Evolutionary conservation across 2,113 vertebrate species (phyloP), one percentile per base, ranked within the genome.

Genomic region (Tragelaphus buxtoni): DNA sequence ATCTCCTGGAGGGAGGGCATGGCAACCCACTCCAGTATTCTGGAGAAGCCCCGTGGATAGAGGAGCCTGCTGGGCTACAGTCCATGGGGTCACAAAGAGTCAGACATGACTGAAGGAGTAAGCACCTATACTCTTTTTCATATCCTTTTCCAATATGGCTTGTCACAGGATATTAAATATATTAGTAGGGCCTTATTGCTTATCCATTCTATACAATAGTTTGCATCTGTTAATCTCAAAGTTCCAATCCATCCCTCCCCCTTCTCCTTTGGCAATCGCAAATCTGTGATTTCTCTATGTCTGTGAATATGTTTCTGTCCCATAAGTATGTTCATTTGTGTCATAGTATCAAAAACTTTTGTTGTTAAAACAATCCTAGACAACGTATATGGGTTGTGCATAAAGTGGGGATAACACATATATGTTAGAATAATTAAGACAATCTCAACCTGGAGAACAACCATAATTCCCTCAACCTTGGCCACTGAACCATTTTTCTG

Each of bases 351-450:
- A 79, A 32, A 79, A 32, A 20, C 76, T 49, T 79, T 95, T 65
- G 20, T 74, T 63, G 26, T 95, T 88, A 17, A 74, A 69, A 63
- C 42, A 95, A 51, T 69, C 49, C 56, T 90, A 30, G 63, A 72
- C 24, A 61, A 42, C 1, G 12, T 12, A 8, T 12, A 17, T 49
- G 16, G 7, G 16, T 51, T 22, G 10, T 60, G 5, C 16, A 13
- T 9, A 20, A 83, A 80, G 10, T 42, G 17, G 42, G 35, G 22
- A 72, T 89, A 53, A 28, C 5, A 22, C 7, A 3, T 42, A 4
- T 1, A 11, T 20, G 8, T 56, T 28, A 51, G 80, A 76, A n/a
- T 30, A 55, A 85, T 9, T 6, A 63, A 45, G 22, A 16, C 22
- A 10, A 4, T 88, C 35, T 74, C n/a, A 53, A 3, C n/a, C 11